Evolutionary conservation across 2,888 invertebrate species (phyloP), one percentile per base, ranked within the genome.

Genomic region (Clepsis dumicolana): DNA sequence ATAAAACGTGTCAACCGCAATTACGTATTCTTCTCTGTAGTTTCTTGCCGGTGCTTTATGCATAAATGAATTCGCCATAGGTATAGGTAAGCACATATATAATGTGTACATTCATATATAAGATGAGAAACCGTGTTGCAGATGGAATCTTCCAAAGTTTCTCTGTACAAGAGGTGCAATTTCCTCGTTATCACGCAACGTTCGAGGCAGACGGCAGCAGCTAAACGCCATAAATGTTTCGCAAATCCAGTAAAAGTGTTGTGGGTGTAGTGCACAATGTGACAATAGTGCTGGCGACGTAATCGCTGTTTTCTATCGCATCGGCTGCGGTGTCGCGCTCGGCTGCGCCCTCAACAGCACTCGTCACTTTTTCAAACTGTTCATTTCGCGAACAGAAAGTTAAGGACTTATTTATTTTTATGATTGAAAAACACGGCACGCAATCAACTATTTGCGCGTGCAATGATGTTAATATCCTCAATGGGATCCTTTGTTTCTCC

Each of bases 301-400:
- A 92, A 92, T 92, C 90, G 82, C 75, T 79, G 89, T 90, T 93
- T 93, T 92, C 91, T 91, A 93, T 92, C 90, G 85, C 90, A 86
- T 89, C 89, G 92, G 91, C 90, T 84, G 85, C 89, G 79, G 87
- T 84, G 89, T 88, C 84, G 80, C 91, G 92, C 87, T 88, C 77
- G 80, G 90, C 80, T 91, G 90, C 82, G 72, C 78, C 74, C 77
- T 78, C 81, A 77, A 78, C 79, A 78, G 73, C 72, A 73, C 77
- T 74, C 74, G 72, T 70, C 77, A 78, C 76, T 83, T 76, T 86
- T 81, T 77, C 77, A 78, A 77, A 74, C 75, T 75, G 71, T 67
- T 72, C 57, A 29, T 56, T 61, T 14, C 50, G 14, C 24, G 14
- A 57, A 63, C 67, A 67, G 67, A 52, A 67, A 68, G 57, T 63